Evolutionary conservation across 2,113 vertebrate genomes (phyloP), one percentile per base, ranked within the genome.

Genomic region (Pelecanoides urinatrix): DNA sequence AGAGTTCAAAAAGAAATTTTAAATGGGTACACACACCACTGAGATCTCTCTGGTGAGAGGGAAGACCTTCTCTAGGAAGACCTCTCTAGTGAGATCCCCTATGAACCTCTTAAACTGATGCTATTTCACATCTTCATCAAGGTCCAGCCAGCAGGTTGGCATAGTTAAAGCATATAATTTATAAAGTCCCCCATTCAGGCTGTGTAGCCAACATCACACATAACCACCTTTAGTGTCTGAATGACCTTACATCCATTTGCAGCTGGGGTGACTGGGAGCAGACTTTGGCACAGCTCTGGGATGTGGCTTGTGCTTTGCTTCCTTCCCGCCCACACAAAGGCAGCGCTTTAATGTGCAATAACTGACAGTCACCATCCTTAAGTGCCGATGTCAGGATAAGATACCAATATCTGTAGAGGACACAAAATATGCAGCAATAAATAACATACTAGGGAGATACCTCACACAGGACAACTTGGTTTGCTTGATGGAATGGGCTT

Each of bases 1-100:
- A 85, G 66, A 70, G 87, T 66, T 96, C 86, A 95, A 94, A 96
- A 96, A 90, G 63, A 91, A 88, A 95, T 76, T 87, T 91, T 85
- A 95, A 94, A 91, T 58, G 78, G 32, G 17, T 38, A 10, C 90
- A 76, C 0, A 0, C 36, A 70, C 45, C 45, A 62, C 8, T 75
- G 78, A 76, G 55, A 42, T 82, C 62, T 91, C 77, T 85, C 73
- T 58, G 59, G 73, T 4, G 20, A 75, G 49, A 81, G 9, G 11
- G 25, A 91, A 89, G 21, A 36, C 26, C 27, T 95, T 30, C 44
- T 84, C 65, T 47, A 72, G 34, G 62, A 75, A 66, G n/a, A 36
- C 8, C 8, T 85, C 38, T 79, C 62, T n/a, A 75, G 45, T 30
- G 67, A 76, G 34, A 92, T 40, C 32, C 26, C 58, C 40, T 34